These are phyloP conservation scores for Aspidiotus rigidus DNA, from an alignment of 2,888 invertebrate genomes.

Conservation along the genomic window DNA sequence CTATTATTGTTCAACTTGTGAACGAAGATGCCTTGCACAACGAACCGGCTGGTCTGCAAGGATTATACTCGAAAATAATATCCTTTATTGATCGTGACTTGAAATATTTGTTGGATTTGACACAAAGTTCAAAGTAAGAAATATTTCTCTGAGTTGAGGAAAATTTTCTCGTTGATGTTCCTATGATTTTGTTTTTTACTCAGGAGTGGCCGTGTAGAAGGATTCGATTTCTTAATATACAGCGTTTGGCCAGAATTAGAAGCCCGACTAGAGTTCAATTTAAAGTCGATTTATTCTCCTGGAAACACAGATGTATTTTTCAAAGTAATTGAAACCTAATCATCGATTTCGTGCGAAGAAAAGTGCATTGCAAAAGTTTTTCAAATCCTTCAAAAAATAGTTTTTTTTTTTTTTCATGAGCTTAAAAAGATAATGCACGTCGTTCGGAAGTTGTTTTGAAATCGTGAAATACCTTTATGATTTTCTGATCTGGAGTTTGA, in stretches of 20 bases:
- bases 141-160: background rate
- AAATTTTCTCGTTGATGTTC: background rate
- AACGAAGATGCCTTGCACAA: conserved; percentile 56
- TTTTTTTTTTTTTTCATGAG: too few species aligned
- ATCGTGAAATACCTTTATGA: too few species aligned
- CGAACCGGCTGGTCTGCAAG: conserved; percentile 55
- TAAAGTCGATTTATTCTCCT: conserved; percentile 78
- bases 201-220: conserved; percentile 46
- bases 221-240: conserved; percentile 69
- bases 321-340: conserved; percentile 43
- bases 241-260: conserved; percentile 83
- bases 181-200: conserved; percentile 31
- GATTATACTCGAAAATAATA: conserved; percentile 62
- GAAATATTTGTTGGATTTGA: conserved; percentile 44
- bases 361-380: too few species aligned
- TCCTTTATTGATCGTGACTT: conserved; percentile 62
- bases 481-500: too few species aligned
- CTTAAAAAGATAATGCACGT: too few species aligned
- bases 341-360: too few species aligned
- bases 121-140: conserved; percentile 18
- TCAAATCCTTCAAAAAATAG: background rate
- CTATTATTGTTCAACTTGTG: conserved; percentile 60
- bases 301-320: conserved; percentile 85
- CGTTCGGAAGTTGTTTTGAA: too few species aligned
- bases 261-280: conserved; percentile 66